Percentiles rank a stretch among this genome's conserved stretches.
Conservation (phyloP, 2,113 vertebrate genomes). For the Nothoprocta pentlandii region DNA sequence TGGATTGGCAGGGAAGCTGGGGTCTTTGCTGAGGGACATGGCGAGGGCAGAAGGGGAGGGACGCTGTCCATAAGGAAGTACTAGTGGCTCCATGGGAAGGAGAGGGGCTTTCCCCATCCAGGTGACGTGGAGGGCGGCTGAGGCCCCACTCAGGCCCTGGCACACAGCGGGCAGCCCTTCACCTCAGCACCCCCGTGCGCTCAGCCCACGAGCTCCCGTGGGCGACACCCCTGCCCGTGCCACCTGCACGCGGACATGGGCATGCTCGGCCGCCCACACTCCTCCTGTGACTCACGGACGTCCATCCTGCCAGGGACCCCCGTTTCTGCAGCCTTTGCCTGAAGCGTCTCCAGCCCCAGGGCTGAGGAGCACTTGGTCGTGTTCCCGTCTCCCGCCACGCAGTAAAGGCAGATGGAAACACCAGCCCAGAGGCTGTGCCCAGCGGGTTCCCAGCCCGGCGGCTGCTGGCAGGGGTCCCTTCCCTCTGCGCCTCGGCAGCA, state of each 20-base stretch:
- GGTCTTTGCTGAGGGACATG: neutral
- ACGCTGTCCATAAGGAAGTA: neutral
- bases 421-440: neutral
- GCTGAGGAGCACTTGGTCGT: accelerated
- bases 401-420: neutral
- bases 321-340: neutral
- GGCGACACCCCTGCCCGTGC: no score
- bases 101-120: neutral
- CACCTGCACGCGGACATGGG: no score
- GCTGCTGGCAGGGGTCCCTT: neutral
- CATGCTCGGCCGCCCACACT: no score
- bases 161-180: neutral
- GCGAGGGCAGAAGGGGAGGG: neutral
- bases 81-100: neutral
- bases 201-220: no score
- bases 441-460: neutral
- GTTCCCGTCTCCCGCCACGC: neutral
- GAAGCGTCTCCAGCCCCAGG: neutral
- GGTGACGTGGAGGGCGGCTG: neutral
- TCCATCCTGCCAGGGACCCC: no score
- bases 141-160: neutral
- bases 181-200: neutral
- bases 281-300: no score
- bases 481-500: conserved; percentile 17
- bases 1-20: neutral